Percentiles rank a stretch among this genome's conserved stretches.
phyloP scores from a whole-genome alignment of 2,797 vertebrate genomes.

The Tolypeutes matacus region DNA sequence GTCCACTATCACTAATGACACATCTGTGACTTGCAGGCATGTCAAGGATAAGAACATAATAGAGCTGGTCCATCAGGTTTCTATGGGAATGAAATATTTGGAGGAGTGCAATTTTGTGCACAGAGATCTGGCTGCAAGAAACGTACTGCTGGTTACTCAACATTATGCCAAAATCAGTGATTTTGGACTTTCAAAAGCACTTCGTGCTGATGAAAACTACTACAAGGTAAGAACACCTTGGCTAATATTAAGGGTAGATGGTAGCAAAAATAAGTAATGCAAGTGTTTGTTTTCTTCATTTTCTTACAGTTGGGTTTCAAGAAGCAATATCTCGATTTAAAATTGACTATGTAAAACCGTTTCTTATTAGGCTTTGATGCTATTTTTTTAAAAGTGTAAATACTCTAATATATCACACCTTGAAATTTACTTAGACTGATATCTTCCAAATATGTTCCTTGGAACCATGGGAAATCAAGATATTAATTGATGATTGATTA shows the following conservation, averaged over 20 bases:
- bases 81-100: slow-evolving; percentile 98
- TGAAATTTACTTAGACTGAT: neutral
- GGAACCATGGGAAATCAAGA: neutral
- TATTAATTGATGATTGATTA: neutral
- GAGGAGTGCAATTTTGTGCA: slow-evolving; percentile 98
- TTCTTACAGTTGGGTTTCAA: neutral
- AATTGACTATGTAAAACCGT: neutral
- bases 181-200: slow-evolving; percentile 98
- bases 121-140: slow-evolving; percentile 97
- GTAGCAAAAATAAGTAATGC: neutral
- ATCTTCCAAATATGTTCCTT: neutral
- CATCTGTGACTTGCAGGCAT: slow-evolving; percentile 88
- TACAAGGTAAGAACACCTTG: slow-evolving; percentile 89
- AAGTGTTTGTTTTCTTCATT: neutral
- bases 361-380: slow-evolving; percentile 1
- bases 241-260: neutral
- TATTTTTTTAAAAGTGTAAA: slow-evolving; percentile 11
- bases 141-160: slow-evolving; percentile 97
- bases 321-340: neutral
- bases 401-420: neutral
- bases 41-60: slow-evolving; percentile 94
- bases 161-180: slow-evolving; percentile 99
- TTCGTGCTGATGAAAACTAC: slow-evolving; percentile 94
- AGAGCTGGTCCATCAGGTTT: slow-evolving; percentile 97
- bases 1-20: slow-evolving; percentile 50